Evolutionary conservation across 2,888 invertebrate species (phyloP), one percentile per base, ranked within the genome.

Genomic region (Brachyptera risi): DNA sequence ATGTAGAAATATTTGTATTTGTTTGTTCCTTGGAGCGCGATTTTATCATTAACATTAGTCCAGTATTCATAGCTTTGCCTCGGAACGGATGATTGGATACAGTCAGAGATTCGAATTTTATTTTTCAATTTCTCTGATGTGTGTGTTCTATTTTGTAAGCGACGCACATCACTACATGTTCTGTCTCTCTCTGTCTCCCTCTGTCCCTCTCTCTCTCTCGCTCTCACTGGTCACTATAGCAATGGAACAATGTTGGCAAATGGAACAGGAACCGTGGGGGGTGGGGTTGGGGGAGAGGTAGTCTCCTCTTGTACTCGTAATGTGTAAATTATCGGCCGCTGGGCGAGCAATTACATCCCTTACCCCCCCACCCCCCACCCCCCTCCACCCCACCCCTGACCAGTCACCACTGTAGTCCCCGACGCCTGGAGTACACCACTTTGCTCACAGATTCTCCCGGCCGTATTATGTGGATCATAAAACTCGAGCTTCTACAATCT

Each of bases 261-360:
- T 54, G 54, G 54, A n/a, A 54, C 35, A 37, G 54, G 54, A 35
- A 35, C 37, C 35, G 54, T 37, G 35, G 23, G 54, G 17, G 37
- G 35, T 35, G 54, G 54, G n/a, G n/a, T n/a, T n/a, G n/a, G n/a
- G n/a, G n/a, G n/a, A n/a, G n/a, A n/a, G n/a, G n/a, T 21, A 23
- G 24, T 42, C 49, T 50, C 49, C 27, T 42, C 17, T 40, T 49
- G 50, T 35, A 50, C 38, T 47, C 51, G 54, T 59, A 51, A 50
- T 40, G 59, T 38, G 54, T 51, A 59, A 59, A 59, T 59, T 59
- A 59, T 59, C 59, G 47, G 38, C 47, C 49, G 38, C 59, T 31
- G 59, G 50, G 54, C 50, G 27, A 51, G 54, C 54, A 51, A 40
- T 51, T 59, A 59, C 50, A 59, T 59, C 58, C 1, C 9, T 13